Percentiles rank a stretch among this genome's conserved stretches.
phyloP scores from a whole-genome alignment of 2,113 vertebrate genomes.

The Gavialis gangeticus region DNA sequence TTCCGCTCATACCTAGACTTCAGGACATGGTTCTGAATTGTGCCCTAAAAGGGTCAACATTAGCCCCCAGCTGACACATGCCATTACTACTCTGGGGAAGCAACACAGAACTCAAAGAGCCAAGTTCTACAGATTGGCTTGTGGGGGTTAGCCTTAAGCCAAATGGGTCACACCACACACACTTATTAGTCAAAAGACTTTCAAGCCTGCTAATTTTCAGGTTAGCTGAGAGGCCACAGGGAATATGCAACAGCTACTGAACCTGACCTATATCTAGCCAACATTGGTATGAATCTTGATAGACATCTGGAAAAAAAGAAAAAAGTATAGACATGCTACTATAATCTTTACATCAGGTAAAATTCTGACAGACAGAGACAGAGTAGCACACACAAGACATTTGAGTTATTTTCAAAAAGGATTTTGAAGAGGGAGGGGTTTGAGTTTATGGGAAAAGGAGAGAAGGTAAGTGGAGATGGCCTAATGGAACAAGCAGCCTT shows the following conservation, averaged over 20 bases:
- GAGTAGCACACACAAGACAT: neutral
- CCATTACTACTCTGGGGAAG: neutral
- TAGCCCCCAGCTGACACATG: neutral
- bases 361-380: neutral
- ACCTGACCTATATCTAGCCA: constrained; percentile 70
- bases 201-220: constrained; percentile 58
- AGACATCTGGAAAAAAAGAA: constrained; percentile 63
- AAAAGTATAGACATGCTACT: constrained; percentile 20
- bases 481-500: neutral
- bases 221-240: neutral
- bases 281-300: constrained; percentile 51
- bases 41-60: neutral
- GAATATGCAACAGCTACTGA: constrained; percentile 52
- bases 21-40: neutral
- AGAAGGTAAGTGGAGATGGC: neutral
- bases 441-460: neutral
- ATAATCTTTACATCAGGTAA: neutral
- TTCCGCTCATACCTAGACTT: neutral
- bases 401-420: neutral
- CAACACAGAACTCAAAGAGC: neutral
- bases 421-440: too few species aligned
- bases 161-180: constrained; percentile 24
- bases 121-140: constrained; percentile 34
- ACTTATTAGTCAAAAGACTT: constrained; percentile 32
- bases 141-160: constrained; percentile 19